These are phyloP conservation scores for Antitype chi DNA, from an alignment of 2,888 invertebrate species.

Conservation along the genomic window DNA sequence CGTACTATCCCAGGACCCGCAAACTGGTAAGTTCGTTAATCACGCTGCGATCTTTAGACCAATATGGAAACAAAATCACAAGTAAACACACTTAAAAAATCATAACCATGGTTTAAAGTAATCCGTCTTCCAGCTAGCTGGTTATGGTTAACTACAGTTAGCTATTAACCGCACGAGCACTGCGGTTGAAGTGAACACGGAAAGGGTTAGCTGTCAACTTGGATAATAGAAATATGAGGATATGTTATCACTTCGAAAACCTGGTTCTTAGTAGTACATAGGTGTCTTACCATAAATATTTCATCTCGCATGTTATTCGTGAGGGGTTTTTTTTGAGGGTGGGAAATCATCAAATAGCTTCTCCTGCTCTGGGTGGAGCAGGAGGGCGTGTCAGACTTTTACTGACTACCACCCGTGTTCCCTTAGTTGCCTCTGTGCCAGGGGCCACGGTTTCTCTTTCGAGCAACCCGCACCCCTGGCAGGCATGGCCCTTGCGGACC, in stretches of 20 bases:
- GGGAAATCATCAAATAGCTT: too few relatives aligned
- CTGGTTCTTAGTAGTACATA: constrained; percentile 3
- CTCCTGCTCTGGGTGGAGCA: too few relatives aligned
- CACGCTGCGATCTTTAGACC: too few relatives aligned
- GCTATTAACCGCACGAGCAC: constrained; percentile 59
- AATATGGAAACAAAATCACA: neutral
- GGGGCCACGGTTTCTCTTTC: too few relatives aligned
- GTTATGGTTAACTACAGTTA: constrained; percentile 60
- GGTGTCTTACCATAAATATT: neutral
- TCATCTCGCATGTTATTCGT: neutral
- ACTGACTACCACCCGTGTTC: too few relatives aligned
- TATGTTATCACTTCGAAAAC: constrained; percentile 14
- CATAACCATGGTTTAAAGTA: constrained; percentile 22
- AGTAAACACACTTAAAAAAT: constrained; percentile 21
- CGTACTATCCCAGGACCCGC: too few relatives aligned
- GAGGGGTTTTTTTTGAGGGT: too few relatives aligned
- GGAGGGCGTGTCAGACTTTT: too few relatives aligned
- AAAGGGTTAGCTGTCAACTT: constrained; percentile 45
- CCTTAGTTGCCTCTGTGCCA: too few relatives aligned
- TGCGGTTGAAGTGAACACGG: constrained; percentile 41
- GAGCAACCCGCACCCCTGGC: too few relatives aligned
- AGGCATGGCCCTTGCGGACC: too few relatives aligned
- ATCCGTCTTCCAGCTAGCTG: constrained; percentile 33
- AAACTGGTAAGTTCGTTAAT: too few relatives aligned
- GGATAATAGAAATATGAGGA: constrained; percentile 27